A percentile compares a stretch with the other conserved stretches of the same genome.
phyloP scores from a whole-genome alignment of 1,140 invertebrate genomes.

The Drepana arcuata region DNA sequence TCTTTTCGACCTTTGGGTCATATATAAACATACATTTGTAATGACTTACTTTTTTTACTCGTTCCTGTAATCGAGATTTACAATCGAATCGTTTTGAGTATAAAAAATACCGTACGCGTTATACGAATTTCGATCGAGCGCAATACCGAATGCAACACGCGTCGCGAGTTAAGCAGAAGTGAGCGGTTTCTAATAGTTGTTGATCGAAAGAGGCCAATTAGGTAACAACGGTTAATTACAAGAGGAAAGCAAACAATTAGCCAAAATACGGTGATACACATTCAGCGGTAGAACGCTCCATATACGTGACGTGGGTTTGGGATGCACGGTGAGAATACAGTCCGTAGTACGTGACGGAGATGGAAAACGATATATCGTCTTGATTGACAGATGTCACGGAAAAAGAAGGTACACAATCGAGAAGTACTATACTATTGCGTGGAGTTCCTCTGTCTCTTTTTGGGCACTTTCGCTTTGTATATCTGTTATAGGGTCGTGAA shows the following conservation, averaged over 20 bases:
- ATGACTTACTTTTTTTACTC: too few species aligned
- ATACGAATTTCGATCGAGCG: too few species aligned
- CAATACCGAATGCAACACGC: too few species aligned
- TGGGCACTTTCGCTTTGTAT: too few species aligned
- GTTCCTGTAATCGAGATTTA: too few species aligned
- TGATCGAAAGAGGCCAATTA: conserved; percentile 4
- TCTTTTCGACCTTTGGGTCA: too few species aligned
- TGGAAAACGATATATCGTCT: background rate
- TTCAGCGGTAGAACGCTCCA: conserved; percentile 19
- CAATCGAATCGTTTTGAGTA: too few species aligned
- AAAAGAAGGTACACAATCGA: background rate
- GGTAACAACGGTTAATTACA: conserved; percentile 32
- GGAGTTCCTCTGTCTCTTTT: too few species aligned
- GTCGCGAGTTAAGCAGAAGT: background rate
- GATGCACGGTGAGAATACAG: conserved; percentile 23
- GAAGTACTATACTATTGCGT: background rate
- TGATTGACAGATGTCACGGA: background rate
- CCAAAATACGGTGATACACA: conserved; percentile 34
- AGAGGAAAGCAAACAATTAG: conserved; percentile 44
- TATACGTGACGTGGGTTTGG: conserved; percentile 34
- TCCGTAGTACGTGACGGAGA: conserved; percentile 20
- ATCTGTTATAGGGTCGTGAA: too few species aligned
- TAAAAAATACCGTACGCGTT: too few species aligned
- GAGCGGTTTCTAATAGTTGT: background rate
- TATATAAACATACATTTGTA: too few species aligned